A percentile compares a stretch with the other conserved stretches of the same genome.
Conservation (phyloP, 2,888 invertebrate genomes). For the Epinotia bilunana region DNA sequence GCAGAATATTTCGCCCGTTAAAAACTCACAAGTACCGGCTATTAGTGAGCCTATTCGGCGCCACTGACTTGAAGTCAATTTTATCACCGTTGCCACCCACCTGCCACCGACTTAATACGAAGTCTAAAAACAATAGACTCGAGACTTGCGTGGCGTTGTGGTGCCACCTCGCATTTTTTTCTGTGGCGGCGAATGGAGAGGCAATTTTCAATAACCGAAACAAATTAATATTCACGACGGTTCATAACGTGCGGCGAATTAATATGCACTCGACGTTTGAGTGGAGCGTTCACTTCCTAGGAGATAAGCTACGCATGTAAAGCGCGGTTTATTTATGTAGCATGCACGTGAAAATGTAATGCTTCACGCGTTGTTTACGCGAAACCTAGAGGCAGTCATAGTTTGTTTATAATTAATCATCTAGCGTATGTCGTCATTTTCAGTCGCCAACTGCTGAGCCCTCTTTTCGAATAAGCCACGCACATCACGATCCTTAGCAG, state of each 20-base stretch:
- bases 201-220: constrained; percentile 38
- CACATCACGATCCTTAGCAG: too few relatives aligned
- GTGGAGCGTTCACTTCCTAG: constrained; percentile 20
- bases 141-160: too few relatives aligned
- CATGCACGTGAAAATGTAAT: constrained; percentile 24
- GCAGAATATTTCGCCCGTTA: constrained; percentile 17
- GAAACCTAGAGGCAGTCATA: background rate
- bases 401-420: background rate
- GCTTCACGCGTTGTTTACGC: background rate
- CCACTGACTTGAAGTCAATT: too few relatives aligned
- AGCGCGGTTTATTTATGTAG: constrained; percentile 11
- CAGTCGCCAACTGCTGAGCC: background rate
- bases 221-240: constrained; percentile 35
- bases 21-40: background rate
- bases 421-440: background rate
- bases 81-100: too few relatives aligned
- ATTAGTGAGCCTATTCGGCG: background rate
- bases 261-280: constrained; percentile 23
- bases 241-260: constrained; percentile 18
- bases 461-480: too few relatives aligned
- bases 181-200: background rate
- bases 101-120: too few relatives aligned
- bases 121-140: too few relatives aligned
- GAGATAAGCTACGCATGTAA: constrained; percentile 29
- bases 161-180: too few relatives aligned